These are phyloP conservation scores for Caenorhabditis auriculariae DNA, from an alignment of 2,888 invertebrate species.

Conservation along the genomic window DNA sequence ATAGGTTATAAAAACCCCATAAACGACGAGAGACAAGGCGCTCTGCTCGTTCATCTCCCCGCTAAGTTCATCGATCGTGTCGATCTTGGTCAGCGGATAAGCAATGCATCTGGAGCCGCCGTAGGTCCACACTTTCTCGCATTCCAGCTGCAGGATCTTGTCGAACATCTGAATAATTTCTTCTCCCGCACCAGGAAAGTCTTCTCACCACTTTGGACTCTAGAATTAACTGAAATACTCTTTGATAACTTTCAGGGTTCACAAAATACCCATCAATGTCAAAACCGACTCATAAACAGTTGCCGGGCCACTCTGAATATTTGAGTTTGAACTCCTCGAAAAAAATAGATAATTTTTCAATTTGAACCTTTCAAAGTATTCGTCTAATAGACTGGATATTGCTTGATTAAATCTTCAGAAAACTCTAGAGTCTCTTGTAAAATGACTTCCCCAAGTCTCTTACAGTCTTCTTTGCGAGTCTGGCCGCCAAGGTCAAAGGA, in stretches of 20 bases:
- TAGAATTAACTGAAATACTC: no score
- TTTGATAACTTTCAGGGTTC: neutral
- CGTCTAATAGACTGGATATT: no score
- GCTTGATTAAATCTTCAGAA: no score
- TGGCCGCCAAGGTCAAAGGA: slow-evolving; percentile 88
- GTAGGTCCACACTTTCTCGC: slow-evolving; percentile 96
- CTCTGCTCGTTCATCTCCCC: slow-evolving; percentile 93
- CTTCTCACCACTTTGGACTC: no score
- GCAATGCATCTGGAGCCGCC: slow-evolving; percentile 72
- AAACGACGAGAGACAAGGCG: slow-evolving; percentile 90
- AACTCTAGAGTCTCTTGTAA: no score
- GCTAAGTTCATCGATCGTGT: slow-evolving; percentile 87
- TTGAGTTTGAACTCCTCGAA: neutral
- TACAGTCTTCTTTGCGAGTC: slow-evolving; percentile 82
- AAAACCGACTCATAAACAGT: neutral
- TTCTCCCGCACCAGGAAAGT: no score
- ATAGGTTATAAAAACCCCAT: slow-evolving; percentile 81
- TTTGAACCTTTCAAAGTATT: no score
- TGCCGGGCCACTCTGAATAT: neutral
- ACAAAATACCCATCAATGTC: neutral
- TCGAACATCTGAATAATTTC: slow-evolving; percentile 82
- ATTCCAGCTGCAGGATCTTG: slow-evolving; percentile 90
- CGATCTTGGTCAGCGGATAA: slow-evolving; percentile 84
- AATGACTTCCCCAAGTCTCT: neutral
- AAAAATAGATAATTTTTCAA: no score